Conservation (phyloP, 2,113 vertebrate species). For the Leucoraja erinaceus region DNA sequence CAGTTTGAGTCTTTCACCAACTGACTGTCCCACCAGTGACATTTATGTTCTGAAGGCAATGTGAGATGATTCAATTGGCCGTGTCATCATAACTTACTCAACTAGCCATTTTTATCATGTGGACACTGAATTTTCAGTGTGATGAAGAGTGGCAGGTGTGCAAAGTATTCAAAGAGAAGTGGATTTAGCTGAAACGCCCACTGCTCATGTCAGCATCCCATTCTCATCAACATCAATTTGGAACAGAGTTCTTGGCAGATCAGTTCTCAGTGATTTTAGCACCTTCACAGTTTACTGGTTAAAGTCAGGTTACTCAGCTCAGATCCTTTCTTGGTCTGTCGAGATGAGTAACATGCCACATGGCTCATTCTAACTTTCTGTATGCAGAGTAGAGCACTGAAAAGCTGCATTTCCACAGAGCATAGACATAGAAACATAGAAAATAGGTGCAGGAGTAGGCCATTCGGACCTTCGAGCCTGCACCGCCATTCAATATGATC, state of each 20-base stretch:
- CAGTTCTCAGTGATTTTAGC: background rate
- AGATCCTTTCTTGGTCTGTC: background rate
- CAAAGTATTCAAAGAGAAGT: background rate
- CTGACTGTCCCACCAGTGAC: background rate
- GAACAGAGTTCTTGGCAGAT: background rate
- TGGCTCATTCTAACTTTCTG: background rate
- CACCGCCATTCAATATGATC: too few species aligned
- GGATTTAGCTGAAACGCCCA: background rate
- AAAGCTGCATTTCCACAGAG: background rate
- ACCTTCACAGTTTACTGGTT: background rate
- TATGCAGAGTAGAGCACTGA: background rate
- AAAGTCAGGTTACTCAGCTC: background rate
- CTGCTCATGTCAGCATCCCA: background rate
- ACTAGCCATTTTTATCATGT: background rate
- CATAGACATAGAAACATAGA: too few species aligned
- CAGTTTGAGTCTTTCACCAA: background rate
- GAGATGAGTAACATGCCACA: background rate
- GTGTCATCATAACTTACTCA: background rate
- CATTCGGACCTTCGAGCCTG: too few species aligned
- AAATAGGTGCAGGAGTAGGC: too few species aligned
- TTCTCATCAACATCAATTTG: background rate
- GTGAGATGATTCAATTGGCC: background rate
- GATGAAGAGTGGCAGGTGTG: background rate
- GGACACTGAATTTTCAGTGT: background rate
- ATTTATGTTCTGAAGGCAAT: background rate